Evolutionary conservation across 2,113 vertebrate species (phyloP).

Genomic region (Illadopsis cleaveri): DNA sequence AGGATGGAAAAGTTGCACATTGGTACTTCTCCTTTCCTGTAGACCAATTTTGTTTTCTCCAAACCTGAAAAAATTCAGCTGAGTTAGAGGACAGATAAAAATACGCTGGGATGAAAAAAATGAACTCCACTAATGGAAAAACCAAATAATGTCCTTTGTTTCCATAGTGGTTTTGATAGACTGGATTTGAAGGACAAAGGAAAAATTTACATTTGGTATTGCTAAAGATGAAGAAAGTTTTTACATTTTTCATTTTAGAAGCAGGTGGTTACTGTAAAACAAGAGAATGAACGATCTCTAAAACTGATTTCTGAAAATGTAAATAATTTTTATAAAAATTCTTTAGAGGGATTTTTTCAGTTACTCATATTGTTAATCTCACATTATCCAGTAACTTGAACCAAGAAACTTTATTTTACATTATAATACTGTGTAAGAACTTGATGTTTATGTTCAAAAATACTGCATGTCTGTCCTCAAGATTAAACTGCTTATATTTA

Average conservation of each 20-base stretch:
- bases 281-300: not conserved
- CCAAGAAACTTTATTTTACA: not conserved
- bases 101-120: not conserved
- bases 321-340: not conserved
- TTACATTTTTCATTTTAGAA: not conserved
- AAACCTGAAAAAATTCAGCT: not conserved
- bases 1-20: not conserved
- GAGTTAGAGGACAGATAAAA: not conserved
- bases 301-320: not conserved
- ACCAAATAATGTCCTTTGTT: not conserved
- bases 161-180: not conserved
- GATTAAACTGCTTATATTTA: not conserved
- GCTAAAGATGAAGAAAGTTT: not conserved
- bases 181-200: not conserved
- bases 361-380: not conserved
- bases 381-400: not conserved
- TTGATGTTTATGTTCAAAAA: not conserved
- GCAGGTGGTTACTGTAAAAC: not conserved
- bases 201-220: not conserved
- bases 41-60: not conserved
- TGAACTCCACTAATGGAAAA: not conserved
- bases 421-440: not conserved
- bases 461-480: not conserved
- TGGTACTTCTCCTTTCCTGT: not conserved
- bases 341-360: not conserved